Conservation (phyloP, 2,797 vertebrate genomes). For the Fundulus diaphanus region DNA sequence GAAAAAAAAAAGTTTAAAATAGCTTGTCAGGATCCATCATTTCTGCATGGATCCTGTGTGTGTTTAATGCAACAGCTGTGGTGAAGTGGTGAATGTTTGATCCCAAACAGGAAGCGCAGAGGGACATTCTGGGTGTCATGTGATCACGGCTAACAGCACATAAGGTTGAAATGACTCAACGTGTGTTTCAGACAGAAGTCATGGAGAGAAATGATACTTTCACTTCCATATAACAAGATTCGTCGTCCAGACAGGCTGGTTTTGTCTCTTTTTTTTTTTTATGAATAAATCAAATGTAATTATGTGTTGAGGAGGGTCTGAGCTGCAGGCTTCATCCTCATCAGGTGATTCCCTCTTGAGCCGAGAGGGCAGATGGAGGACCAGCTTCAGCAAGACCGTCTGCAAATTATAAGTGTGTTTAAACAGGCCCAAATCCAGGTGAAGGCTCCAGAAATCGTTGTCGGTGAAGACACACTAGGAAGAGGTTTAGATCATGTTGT, state of each 20-base stretch:
- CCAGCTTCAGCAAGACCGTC: background rate
- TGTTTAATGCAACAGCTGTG: background rate
- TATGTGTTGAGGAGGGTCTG: background rate
- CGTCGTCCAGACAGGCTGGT: background rate
- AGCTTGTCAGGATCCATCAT: background rate
- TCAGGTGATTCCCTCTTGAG: slow-evolving; percentile 61
- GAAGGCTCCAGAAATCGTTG: background rate
- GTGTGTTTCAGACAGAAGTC: background rate
- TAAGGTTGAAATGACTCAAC: slow-evolving; percentile 19
- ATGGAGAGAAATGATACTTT: slow-evolving; percentile 29
- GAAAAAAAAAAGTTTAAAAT: background rate
- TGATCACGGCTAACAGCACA: slow-evolving; percentile 11
- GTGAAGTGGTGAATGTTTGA: background rate
- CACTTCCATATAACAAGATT: slow-evolving; percentile 46
- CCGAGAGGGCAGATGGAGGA: background rate
- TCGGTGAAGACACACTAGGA: background rate
- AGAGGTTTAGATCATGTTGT: background rate
- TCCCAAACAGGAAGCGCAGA: background rate
- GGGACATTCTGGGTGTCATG: slow-evolving; percentile 5
- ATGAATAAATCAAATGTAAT: background rate
- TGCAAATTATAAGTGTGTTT: background rate
- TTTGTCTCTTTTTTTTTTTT: no score
- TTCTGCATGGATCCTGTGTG: background rate
- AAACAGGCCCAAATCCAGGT: background rate
- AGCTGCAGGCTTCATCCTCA: slow-evolving; percentile 27